phyloP scores from a whole-genome alignment of 2,113 vertebrate genomes.

The Mustela nigripes region DNA sequence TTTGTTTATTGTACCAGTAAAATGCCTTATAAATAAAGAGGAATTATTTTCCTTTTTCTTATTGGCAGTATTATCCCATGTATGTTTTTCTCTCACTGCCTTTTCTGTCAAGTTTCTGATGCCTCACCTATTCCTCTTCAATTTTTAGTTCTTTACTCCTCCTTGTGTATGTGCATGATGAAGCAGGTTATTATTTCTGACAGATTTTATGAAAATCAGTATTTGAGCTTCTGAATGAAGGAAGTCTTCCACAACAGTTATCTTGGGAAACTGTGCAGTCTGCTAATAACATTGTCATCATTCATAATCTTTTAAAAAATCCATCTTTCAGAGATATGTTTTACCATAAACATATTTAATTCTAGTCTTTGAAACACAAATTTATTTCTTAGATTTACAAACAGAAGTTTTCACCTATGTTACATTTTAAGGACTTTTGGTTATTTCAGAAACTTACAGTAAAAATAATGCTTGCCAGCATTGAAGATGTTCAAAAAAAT shows the following conservation, averaged over 20 bases:
- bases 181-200: neutral
- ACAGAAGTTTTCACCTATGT: neutral
- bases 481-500: neutral
- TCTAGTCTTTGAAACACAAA: neutral
- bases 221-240: neutral
- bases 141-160: neutral
- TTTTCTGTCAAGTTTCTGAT: neutral
- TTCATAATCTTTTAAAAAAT: neutral
- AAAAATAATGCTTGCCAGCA: neutral
- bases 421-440: neutral
- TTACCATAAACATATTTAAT: neutral
- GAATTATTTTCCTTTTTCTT: neutral
- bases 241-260: neutral
- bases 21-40: neutral
- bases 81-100: neutral
- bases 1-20: neutral
- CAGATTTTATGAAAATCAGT: neutral
- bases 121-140: neutral
- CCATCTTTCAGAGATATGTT: neutral
- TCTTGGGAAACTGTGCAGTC: neutral
- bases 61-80: rapidly evolving
- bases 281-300: neutral
- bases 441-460: neutral
- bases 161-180: neutral
- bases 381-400: neutral